A percentile compares a stretch with the other conserved stretches of the same genome.
Evolutionary conservation across 1,140 invertebrate species (phyloP).

Genomic region (Dreissena polymorpha): DNA sequence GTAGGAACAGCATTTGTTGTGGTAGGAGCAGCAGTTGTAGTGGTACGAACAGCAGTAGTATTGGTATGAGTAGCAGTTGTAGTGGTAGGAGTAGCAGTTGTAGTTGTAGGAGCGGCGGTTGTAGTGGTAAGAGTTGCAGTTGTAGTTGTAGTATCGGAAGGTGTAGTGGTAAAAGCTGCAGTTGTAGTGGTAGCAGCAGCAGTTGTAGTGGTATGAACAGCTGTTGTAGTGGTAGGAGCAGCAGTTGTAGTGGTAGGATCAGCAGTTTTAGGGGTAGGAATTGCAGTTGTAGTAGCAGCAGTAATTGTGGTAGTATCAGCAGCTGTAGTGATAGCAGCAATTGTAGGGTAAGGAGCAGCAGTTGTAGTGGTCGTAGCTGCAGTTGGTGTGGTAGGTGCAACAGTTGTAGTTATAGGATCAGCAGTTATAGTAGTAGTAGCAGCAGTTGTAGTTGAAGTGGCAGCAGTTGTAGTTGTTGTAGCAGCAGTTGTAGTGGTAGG

Average conservation of each 20-base stretch:
- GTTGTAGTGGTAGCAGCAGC: background rate
- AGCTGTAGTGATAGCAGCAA: too few species aligned
- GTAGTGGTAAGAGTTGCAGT: background rate
- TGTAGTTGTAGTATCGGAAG: background rate
- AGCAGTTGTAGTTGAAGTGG: background rate
- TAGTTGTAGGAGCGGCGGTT: background rate
- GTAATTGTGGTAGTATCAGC: too few species aligned
- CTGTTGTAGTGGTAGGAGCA: too few species aligned
- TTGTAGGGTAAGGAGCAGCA: too few species aligned
- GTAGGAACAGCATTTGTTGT: background rate
- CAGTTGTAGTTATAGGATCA: too few species aligned
- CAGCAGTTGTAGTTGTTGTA: too few species aligned
- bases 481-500: too few species aligned
- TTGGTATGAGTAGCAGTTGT: background rate
- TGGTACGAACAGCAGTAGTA: background rate
- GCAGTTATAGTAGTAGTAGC: background rate
- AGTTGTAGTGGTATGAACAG: background rate
- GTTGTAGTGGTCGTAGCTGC: background rate
- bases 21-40: background rate
- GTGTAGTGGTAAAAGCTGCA: background rate
- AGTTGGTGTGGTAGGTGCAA: too few species aligned
- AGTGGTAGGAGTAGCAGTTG: background rate
- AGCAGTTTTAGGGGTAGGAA: too few species aligned
- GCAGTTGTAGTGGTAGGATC: too few species aligned
- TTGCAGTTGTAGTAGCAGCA: too few species aligned